These are phyloP conservation scores for Philhelius pedissequus DNA, from an alignment of 2,888 invertebrate species.

Conservation along the genomic window DNA sequence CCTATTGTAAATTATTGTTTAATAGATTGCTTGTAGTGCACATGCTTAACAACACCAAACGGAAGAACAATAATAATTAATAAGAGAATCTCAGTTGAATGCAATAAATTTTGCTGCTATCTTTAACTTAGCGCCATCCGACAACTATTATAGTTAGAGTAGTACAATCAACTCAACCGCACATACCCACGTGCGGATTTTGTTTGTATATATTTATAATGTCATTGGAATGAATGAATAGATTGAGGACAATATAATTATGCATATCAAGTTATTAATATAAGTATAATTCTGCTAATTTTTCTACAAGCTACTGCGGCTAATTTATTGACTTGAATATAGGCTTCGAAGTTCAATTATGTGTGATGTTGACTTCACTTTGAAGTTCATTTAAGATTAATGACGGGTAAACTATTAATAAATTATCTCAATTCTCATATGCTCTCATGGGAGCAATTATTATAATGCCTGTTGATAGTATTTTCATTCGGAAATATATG, in stretches of 20 bases:
- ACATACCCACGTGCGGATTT: slow-evolving; percentile 17
- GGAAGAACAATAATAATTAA: slow-evolving; percentile 50
- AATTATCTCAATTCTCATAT: slow-evolving; percentile 17
- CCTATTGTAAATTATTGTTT: slow-evolving; percentile 8
- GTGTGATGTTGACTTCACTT: slow-evolving; percentile 17
- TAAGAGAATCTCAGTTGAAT: slow-evolving; percentile 24
- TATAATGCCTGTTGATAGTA: neutral
- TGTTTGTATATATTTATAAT: neutral
- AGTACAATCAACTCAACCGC: neutral
- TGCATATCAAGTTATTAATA: slow-evolving; percentile 55
- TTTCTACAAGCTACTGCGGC: slow-evolving; percentile 39
- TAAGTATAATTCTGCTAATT: slow-evolving; percentile 46
- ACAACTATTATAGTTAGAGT: neutral
- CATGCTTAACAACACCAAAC: slow-evolving; percentile 1
- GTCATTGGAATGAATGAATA: neutral
- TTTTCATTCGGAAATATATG: neutral
- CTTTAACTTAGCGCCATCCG: slow-evolving; percentile 47
- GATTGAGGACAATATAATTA: slow-evolving; percentile 45
- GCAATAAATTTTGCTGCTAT: slow-evolving; percentile 60
- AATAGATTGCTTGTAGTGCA: slow-evolving; percentile 1
- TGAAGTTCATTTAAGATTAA: slow-evolving; percentile 21
- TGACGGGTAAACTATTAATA: slow-evolving; percentile 52
- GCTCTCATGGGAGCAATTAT: neutral
- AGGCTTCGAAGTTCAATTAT: slow-evolving; percentile 24
- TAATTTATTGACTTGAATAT: slow-evolving; percentile 21